Evolutionary conservation across 2,113 vertebrate genomes (phyloP).

Genomic region (Gadus chalcogrammus): DNA sequence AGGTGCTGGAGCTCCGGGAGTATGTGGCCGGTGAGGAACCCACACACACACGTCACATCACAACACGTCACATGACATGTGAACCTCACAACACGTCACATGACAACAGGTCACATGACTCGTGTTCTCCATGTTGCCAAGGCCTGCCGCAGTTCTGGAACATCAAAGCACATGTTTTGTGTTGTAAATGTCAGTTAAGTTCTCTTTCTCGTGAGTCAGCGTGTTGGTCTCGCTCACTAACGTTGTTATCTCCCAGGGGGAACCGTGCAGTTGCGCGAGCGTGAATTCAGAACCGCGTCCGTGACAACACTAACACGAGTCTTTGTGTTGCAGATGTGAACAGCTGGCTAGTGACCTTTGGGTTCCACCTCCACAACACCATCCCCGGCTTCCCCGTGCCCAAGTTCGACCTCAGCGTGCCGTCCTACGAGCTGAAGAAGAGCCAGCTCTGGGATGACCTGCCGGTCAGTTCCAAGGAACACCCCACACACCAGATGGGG

Average conservation of each 20-base stretch:
- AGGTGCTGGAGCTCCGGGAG: constrained; percentile 91
- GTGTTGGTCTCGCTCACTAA: no score
- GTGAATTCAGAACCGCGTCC: background rate
- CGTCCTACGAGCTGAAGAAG: constrained; percentile 91
- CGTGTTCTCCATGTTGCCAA: no score
- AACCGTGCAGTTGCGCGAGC: background rate
- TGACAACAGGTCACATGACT: no score
- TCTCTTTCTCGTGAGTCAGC: no score
- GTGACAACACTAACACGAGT: constrained; percentile 17
- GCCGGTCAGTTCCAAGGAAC: constrained; percentile 76
- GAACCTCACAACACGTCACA: no score
- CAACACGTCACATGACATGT: no score
- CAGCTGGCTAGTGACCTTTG: constrained; percentile 98
- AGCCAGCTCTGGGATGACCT: constrained; percentile 95
- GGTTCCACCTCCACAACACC: constrained; percentile 97
- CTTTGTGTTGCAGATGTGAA: constrained; percentile 84
- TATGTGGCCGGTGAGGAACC: constrained; percentile 88
- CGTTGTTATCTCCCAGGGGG: no score
- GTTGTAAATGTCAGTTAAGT: no score
- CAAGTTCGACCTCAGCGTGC: constrained; percentile 88
- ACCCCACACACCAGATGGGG: no score
- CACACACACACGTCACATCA: no score
- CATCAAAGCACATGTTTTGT: no score
- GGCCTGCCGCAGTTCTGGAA: no score
- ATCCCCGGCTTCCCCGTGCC: constrained; percentile 95